Conservation (phyloP, 2,113 vertebrate species). For the Indicator indicator region DNA sequence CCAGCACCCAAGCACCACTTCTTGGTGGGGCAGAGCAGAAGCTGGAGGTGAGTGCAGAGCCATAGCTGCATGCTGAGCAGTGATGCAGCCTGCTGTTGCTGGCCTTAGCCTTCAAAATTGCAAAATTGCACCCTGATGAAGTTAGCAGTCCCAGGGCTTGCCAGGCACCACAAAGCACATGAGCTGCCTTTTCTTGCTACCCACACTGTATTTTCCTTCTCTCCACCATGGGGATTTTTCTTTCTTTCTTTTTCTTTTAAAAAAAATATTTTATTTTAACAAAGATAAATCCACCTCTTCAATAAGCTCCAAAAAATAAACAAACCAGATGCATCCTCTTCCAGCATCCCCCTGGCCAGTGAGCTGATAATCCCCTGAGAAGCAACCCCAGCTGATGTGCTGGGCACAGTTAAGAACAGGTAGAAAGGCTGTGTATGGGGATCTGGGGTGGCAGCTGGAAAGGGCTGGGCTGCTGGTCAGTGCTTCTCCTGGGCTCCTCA, state of each 20-base stretch:
- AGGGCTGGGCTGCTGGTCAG: background rate
- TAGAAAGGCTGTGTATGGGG: background rate
- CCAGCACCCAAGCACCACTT: background rate
- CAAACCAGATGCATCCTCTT: background rate
- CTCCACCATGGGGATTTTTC: no score
- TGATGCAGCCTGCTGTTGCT: background rate
- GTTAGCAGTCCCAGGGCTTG: background rate
- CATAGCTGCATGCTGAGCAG: background rate
- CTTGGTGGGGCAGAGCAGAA: background rate
- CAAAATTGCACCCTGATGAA: background rate
- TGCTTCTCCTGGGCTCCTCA: background rate
- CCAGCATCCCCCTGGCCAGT: background rate
- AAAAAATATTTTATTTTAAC: background rate
- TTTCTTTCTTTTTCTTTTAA: background rate
- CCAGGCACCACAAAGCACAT: background rate
- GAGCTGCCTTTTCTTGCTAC: background rate
- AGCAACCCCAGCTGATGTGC: background rate
- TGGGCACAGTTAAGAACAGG: background rate
- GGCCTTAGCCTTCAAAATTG: background rate
- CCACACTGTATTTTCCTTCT: background rate
- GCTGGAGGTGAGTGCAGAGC: background rate
- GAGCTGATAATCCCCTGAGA: rapidly evolving
- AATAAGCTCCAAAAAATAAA: background rate
- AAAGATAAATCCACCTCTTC: background rate
- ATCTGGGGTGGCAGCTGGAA: background rate